Evolutionary conservation across 1,140 invertebrate genomes (phyloP).

Genomic region (Drosophila melanogaster): DNA sequence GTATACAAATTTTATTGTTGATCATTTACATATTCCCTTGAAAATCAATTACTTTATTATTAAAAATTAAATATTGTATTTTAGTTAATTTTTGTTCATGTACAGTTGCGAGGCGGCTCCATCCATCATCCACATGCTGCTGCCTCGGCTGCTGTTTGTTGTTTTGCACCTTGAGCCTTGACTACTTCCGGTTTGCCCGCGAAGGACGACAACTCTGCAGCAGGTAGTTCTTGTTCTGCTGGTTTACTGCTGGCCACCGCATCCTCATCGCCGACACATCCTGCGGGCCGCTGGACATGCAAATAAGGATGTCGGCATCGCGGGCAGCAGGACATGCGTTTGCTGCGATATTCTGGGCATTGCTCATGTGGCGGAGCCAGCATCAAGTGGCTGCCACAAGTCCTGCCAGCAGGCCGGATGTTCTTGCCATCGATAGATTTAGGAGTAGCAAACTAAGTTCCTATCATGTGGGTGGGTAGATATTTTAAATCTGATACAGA

Average conservation of each 20-base stretch:
- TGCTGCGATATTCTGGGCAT: constrained; percentile 4
- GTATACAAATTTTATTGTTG: too few species aligned
- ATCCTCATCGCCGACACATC: constrained; percentile 61
- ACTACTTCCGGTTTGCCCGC: constrained; percentile 76
- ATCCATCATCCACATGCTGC: constrained; percentile 71
- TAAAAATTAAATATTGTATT: background rate
- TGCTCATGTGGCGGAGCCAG: constrained; percentile 15
- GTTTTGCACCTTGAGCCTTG: constrained; percentile 80
- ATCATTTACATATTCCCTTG: too few species aligned
- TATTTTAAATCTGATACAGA: background rate
- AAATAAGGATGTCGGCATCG: constrained; percentile 73
- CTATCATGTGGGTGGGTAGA: constrained; percentile 1
- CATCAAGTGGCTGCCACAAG: constrained; percentile 54
- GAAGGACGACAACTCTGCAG: constrained; percentile 69
- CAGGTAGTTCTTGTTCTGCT: constrained; percentile 63
- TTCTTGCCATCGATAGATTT: constrained; percentile 52
- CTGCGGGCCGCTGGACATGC: constrained; percentile 67
- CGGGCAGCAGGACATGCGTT: constrained; percentile 47
- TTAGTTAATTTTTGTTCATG: background rate
- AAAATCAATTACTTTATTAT: background rate
- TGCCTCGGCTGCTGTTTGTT: constrained; percentile 39
- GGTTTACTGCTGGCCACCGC: constrained; percentile 10
- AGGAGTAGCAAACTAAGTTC: constrained; percentile 16
- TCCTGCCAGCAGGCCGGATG: constrained; percentile 51
- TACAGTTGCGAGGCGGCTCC: constrained; percentile 14